Evolutionary conservation across 2,797 vertebrate species (phyloP), one percentile per base, ranked within the genome.

Genomic region (Chlorospingus semifuscus): DNA sequence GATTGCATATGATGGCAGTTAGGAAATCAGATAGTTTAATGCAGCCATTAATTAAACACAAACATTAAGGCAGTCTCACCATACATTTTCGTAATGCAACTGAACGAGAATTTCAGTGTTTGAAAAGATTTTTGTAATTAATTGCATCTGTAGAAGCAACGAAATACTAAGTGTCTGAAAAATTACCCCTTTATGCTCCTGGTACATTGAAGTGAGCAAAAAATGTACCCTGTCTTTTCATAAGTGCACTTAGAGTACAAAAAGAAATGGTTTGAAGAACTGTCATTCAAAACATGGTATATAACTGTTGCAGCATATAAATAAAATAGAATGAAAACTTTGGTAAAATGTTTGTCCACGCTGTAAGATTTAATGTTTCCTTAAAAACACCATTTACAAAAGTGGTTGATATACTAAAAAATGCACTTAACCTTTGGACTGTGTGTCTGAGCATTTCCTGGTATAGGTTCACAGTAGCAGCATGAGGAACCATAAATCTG

Each of bases 341-440:
- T 29, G 79, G 52, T 91, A 89, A 91, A 93, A 85, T 90, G 65
- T 95, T 95, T 94, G 71, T 2, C 7, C 47, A 37, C 13, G 19
- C 9, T 72, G 12, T 39, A 89, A 92, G 87, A 91, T 93, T 95
- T 81, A 96, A 71, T 49, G 75, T 92, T 95, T 95, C 69, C 91
- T 75, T 42, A 71, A 83, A 94, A 93, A 34, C 36, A 75, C 61
- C 65, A 78, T 55, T 92, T 93, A 29, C 19, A 20, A 52, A 92
- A 63, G 63, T 19, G n/a, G 66, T 30, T 92, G 93, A 95, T 90
- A 65, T 8, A 90, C 78, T 75, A 65, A 95, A 90, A 89, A 88
- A 90, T 75, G 76, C 84, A 89, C 79, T 95, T 96, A 97, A 81
- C 71, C 81, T 83, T 94, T 93, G 87, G 61, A 71, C 87, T 41